A percentile compares a stretch with the other conserved stretches of the same genome.
Evolutionary conservation across 2,113 vertebrate species (phyloP).

Genomic region (Cinclus mexicanus): DNA sequence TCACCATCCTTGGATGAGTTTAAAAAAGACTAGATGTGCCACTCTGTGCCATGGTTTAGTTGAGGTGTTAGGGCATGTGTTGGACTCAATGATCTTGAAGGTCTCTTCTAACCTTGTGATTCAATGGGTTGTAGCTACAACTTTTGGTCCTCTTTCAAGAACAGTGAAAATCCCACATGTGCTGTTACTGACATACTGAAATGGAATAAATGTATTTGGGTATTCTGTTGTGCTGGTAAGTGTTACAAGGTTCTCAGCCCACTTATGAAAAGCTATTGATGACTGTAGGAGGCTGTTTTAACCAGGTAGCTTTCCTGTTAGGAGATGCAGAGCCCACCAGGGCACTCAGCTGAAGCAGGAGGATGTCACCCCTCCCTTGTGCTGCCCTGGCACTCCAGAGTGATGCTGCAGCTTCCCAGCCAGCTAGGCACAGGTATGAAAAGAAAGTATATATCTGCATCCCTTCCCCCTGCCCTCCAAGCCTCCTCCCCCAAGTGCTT

Average conservation of each 20-base stretch:
- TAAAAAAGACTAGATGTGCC: not conserved
- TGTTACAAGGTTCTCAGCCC: not conserved
- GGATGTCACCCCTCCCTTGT: rapidly evolving
- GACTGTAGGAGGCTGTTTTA: not conserved
- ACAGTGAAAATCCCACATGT: not conserved
- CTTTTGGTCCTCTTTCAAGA: not conserved
- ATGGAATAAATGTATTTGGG: not conserved
- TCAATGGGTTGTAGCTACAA: not conserved
- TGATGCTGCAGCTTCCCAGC: not conserved
- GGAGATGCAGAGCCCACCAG: not conserved
- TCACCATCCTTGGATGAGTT: not conserved
- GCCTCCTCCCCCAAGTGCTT: not conserved
- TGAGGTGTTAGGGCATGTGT: not conserved
- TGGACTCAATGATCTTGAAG: not conserved
- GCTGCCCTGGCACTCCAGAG: not conserved
- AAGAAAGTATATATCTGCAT: not conserved
- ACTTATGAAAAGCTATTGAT: not conserved
- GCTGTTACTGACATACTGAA: not conserved
- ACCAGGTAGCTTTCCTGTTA: not conserved
- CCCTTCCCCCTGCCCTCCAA: rapidly evolving
- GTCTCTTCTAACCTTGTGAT: not conserved
- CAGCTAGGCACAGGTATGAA: not conserved
- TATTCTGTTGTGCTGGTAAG: not conserved
- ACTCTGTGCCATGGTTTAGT: not conserved
- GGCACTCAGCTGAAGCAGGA: not conserved